A percentile compares a stretch with the other conserved stretches of the same genome.
These are phyloP conservation scores for Heteropelma amictum DNA, from an alignment of 2,888 invertebrate species.

Conservation along the genomic window DNA sequence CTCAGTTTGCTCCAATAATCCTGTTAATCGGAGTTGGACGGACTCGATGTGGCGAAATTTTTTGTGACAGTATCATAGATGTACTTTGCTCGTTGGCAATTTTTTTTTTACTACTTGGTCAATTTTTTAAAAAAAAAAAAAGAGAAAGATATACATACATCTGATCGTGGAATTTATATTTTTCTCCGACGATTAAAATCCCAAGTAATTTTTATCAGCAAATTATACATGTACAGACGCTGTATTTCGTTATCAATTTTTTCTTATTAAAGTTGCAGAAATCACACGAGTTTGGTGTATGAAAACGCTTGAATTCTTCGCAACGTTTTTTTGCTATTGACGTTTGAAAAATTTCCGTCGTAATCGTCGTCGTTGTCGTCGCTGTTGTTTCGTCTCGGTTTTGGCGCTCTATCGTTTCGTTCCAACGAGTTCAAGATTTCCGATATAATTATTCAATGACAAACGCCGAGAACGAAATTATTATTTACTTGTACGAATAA, in stretches of 20 bases:
- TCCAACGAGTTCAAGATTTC: too few relatives aligned
- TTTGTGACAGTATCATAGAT: too few relatives aligned
- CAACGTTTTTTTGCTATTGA: constrained; percentile 40
- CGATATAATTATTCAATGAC: too few relatives aligned
- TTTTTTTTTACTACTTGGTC: too few relatives aligned
- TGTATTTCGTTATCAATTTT: not conserved
- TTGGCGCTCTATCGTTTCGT: not conserved
- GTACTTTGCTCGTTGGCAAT: too few relatives aligned
- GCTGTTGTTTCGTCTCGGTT: constrained; percentile 1
- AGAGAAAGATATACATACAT: too few relatives aligned
- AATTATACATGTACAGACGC: not conserved
- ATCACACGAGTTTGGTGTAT: constrained; percentile 44
- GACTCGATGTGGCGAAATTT: too few relatives aligned
- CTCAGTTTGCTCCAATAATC: too few relatives aligned
- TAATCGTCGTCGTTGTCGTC: constrained; percentile 4
- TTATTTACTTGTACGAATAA: too few relatives aligned
- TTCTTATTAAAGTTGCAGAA: constrained; percentile 54
- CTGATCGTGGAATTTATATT: constrained; percentile 12
- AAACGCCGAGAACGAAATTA: too few relatives aligned
- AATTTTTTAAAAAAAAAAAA: too few relatives aligned
- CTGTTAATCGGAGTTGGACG: too few relatives aligned
- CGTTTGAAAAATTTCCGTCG: constrained; percentile 16
- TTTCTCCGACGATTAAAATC: not conserved
- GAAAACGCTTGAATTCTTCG: constrained; percentile 50
- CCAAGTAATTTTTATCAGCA: not conserved